Percentiles rank a stretch among this genome's conserved stretches.
phyloP scores from a whole-genome alignment of 2,113 vertebrate genomes.

The Oreochromis tanganicae region DNA sequence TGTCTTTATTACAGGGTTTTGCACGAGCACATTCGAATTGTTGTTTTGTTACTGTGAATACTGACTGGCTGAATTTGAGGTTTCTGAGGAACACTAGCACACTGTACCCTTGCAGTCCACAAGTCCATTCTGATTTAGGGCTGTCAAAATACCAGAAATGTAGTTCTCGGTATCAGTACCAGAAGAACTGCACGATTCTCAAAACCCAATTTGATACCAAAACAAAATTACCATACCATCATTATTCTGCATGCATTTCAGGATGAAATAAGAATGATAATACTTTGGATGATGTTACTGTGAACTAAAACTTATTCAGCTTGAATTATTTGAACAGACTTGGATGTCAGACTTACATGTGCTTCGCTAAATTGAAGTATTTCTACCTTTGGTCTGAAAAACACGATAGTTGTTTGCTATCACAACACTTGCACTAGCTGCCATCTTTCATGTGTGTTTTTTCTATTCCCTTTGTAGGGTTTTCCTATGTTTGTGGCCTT shows the following conservation, averaged over 20 bases:
- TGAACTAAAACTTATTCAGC: background rate
- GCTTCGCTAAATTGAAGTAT: background rate
- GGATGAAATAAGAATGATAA: background rate
- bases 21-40: rapidly evolving
- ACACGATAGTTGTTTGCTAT: background rate
- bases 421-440: background rate
- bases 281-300: background rate
- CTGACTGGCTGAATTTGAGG: background rate
- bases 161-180: background rate
- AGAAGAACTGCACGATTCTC: too few relatives aligned
- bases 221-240: rapidly evolving
- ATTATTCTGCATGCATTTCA: background rate
- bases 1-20: background rate
- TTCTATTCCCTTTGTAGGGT: background rate
- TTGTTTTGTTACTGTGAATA: background rate
- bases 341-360: background rate
- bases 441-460: background rate
- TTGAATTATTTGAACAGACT: background rate
- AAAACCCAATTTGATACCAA: background rate
- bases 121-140: background rate
- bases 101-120: background rate
- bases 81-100: background rate
- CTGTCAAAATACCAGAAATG: background rate
- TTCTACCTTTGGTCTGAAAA: background rate
- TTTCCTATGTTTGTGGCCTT: background rate